A percentile compares a stretch with the other conserved stretches of the same genome.
Conservation (phyloP, 2,888 invertebrate species). For the Cephus rjabovi region DNA sequence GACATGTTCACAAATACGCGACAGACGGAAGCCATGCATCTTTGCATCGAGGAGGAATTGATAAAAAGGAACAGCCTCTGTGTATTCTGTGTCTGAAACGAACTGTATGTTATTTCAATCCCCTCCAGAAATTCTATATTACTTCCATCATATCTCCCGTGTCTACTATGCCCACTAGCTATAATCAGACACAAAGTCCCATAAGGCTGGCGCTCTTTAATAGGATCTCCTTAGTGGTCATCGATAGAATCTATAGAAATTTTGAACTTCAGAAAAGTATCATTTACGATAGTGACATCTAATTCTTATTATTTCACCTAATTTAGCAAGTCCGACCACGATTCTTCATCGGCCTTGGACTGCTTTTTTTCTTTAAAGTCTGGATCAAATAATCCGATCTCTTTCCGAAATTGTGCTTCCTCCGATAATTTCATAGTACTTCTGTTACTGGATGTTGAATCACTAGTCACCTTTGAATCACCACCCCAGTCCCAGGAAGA, state of each 20-base stretch:
- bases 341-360: not conserved
- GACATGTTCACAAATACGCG: not conserved
- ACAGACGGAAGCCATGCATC: not conserved
- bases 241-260: not conserved
- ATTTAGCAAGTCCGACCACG: not conserved
- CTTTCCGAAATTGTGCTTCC: not conserved
- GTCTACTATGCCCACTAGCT: no score
- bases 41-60: not conserved
- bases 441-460: constrained; percentile 38
- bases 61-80: no score
- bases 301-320: not conserved
- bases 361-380: not conserved
- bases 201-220: no score
- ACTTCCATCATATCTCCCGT: no score
- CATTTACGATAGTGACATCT: not conserved
- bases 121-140: no score
- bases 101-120: no score
- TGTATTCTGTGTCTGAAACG: no score
- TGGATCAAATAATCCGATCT: not conserved
- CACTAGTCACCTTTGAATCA: constrained; percentile 36
- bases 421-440: constrained; percentile 11
- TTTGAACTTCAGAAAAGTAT: not conserved
- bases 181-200: no score
- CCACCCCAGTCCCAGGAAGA: constrained; percentile 56
- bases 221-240: not conserved